phyloP scores from a whole-genome alignment of 2,888 invertebrate species.

The Cephus rjabovi region DNA sequence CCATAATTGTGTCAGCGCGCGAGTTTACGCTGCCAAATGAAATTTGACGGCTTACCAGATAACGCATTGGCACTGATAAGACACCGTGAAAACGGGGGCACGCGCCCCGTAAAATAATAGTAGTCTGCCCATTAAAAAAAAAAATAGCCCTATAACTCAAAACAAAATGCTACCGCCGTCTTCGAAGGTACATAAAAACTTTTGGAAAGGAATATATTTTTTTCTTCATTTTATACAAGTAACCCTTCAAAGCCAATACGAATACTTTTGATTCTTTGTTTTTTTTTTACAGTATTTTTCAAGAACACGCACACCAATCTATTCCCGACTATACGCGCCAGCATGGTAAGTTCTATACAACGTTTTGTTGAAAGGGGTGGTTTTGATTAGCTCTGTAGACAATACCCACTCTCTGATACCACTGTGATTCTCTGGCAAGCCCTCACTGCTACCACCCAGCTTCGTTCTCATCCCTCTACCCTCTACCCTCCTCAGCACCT shows the following conservation, averaged over 20 bases:
- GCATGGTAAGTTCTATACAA: conserved; percentile 33
- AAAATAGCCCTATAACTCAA: not conserved
- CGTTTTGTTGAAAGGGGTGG: conserved; percentile 64
- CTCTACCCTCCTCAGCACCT: conserved; percentile 28
- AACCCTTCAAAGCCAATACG: not conserved
- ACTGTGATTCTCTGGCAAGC: conserved; percentile 45
- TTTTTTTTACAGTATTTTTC: not conserved
- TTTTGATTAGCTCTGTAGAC: conserved; percentile 67
- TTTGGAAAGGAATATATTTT: not conserved
- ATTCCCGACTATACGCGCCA: not conserved
- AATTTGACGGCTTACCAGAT: not conserved
- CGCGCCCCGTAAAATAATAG: not conserved
- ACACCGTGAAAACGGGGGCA: not conserved
- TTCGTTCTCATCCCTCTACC: conserved; percentile 21
- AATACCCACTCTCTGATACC: conserved; percentile 62
- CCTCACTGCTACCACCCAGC: conserved; percentile 12
- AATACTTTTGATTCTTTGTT: not conserved
- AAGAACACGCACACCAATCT: not conserved
- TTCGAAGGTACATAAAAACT: not conserved
- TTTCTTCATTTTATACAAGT: not conserved
- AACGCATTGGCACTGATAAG: not conserved
- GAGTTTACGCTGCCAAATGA: not conserved
- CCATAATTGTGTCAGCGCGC: not conserved
- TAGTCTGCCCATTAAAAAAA: not conserved
- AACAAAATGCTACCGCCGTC: not conserved